A percentile compares a stretch with the other conserved stretches of the same genome.
Conservation (phyloP, 2,113 vertebrate genomes). For the Orycteropus afer region DNA sequence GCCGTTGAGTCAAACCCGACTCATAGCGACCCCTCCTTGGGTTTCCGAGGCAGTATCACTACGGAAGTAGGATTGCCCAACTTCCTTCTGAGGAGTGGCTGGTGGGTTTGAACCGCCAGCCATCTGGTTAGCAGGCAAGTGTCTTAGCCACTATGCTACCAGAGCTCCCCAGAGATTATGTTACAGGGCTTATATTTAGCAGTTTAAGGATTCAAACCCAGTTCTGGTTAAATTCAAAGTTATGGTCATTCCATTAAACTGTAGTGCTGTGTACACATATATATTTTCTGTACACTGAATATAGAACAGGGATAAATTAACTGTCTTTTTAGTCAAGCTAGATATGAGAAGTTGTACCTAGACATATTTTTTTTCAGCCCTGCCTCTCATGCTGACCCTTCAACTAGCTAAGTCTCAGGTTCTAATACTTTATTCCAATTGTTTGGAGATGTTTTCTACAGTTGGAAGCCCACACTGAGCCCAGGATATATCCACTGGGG, state of each 20-base stretch:
- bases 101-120: no score
- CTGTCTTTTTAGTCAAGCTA: not conserved
- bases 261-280: not conserved
- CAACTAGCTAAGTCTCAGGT: not conserved
- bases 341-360: not conserved
- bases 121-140: no score
- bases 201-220: not conserved
- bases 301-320: not conserved
- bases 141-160: no score
- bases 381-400: conserved; percentile 23
- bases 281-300: not conserved
- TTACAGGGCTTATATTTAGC: not conserved
- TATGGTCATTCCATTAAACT: not conserved
- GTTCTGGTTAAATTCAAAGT: not conserved
- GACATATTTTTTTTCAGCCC: not conserved
- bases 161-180: not conserved
- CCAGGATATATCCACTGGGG: not conserved
- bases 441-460: not conserved
- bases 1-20: no score
- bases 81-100: no score
- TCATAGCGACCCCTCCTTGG: no score
- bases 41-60: no score
- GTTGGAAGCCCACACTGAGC: not conserved
- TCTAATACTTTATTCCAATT: not conserved
- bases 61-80: no score